phyloP scores from a whole-genome alignment of 92 coral and sea anemone genomes.

The Phymanthus crucifer region DNA sequence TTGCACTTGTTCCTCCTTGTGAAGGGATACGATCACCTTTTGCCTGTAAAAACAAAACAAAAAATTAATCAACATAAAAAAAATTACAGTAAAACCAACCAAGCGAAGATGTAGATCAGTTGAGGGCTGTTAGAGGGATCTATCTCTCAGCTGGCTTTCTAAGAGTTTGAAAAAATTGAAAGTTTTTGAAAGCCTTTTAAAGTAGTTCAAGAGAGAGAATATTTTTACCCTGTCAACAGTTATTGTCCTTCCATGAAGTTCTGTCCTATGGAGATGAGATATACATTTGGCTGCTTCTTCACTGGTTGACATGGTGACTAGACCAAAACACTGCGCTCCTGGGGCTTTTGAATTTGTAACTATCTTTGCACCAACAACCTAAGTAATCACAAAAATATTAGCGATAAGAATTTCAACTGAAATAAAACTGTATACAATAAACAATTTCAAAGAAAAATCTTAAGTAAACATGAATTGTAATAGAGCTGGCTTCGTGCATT shows the following conservation, averaged over 20 bases:
- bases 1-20: constrained; percentile 57
- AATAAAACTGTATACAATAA: no score
- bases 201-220: no score
- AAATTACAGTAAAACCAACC: no score
- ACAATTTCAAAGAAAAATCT: no score
- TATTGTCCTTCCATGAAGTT: constrained; percentile 90
- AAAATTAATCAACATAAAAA: neutral
- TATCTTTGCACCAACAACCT: constrained; percentile 99
- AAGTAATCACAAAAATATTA: neutral
- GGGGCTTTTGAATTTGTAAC: constrained; percentile 99
- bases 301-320: constrained; percentile 99
- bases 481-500: no score
- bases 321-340: constrained; percentile 99
- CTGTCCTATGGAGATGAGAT: constrained; percentile 95
- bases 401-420: neutral
- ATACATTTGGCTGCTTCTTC: constrained; percentile 99
- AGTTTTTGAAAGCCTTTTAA: neutral
- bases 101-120: no score
- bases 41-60: constrained; percentile 56
- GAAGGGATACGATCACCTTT: constrained; percentile 95
- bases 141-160: no score
- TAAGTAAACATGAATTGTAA: no score
- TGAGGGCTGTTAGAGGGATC: no score
- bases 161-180: no score
- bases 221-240: constrained; percentile 92